These are phyloP conservation scores for Sinohyriopsis cumingii DNA, from an alignment of 2,888 invertebrate genomes.

Conservation along the genomic window DNA sequence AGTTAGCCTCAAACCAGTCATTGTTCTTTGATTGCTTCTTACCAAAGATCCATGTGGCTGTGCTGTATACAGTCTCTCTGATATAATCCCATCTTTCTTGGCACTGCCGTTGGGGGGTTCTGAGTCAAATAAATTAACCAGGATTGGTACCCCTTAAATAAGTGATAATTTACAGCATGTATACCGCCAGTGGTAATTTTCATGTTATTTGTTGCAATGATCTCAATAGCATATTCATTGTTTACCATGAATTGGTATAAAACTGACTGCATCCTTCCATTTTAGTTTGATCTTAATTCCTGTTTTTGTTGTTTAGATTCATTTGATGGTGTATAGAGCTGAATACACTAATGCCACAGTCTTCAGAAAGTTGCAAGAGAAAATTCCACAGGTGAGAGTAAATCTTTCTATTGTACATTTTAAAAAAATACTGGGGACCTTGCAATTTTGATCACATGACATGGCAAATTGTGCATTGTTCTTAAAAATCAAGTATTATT, in stretches of 20 bases:
- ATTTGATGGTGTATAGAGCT: constrained; percentile 49
- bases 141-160: too few species aligned
- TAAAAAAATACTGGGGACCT: background rate
- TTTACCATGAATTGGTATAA: background rate
- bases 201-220: background rate
- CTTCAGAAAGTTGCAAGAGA: constrained; percentile 43
- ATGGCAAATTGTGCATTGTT: too few species aligned
- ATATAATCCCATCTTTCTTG: too few species aligned
- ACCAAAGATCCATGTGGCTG: too few species aligned
- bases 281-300: background rate
- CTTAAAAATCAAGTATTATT: too few species aligned
- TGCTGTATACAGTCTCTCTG: too few species aligned
- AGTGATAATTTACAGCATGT: too few species aligned
- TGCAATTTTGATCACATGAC: background rate
- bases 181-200: background rate
- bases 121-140: too few species aligned
- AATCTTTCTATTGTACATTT: background rate
- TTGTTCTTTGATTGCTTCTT: too few species aligned
- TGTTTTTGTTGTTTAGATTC: constrained; percentile 38
- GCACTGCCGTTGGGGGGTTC: too few species aligned
- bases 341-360: constrained; percentile 53
- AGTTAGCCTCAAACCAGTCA: too few species aligned
- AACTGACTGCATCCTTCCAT: too few species aligned
- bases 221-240: background rate
- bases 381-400: constrained; percentile 45